A percentile compares a stretch with the other conserved stretches of the same genome.
Conservation (phyloP, 64 coral and sea anemone species). For the Actinia equina region DNA sequence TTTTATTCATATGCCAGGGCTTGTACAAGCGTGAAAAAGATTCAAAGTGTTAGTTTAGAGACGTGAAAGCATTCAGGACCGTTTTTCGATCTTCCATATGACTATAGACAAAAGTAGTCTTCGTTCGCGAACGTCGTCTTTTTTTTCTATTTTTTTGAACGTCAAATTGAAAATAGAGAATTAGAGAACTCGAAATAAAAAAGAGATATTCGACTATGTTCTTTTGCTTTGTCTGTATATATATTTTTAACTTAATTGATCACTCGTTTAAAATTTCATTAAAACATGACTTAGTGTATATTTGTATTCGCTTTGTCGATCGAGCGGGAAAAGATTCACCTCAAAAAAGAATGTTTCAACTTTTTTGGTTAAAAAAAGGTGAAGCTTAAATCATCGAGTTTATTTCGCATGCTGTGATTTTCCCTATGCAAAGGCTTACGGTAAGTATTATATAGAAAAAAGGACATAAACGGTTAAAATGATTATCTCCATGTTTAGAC, state of each 20-base stretch:
- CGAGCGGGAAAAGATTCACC: neutral
- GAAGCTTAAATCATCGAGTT: neutral
- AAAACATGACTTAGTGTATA: neutral
- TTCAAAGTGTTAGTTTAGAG: neutral
- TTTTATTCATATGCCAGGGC: conserved; percentile 15
- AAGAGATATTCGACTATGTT: neutral
- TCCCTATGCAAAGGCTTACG: neutral
- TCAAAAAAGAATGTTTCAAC: neutral
- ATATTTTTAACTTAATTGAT: neutral
- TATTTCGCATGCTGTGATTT: neutral
- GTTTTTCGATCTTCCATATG: neutral
- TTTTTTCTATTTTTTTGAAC: neutral
- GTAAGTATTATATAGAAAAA: neutral
- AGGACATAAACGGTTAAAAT: conserved; percentile 1
- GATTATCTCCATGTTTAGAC: neutral
- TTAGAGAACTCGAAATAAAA: neutral
- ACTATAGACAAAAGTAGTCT: neutral
- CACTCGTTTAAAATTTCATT: neutral
- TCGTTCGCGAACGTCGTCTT: neutral
- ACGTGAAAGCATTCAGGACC: neutral
- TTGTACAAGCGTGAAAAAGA: conserved; percentile 5
- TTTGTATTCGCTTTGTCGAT: neutral
- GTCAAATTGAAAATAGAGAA: neutral
- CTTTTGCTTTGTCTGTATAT: neutral
- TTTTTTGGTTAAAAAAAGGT: neutral